These are phyloP conservation scores for Dolichoris vasculosae DNA, from an alignment of 1,140 invertebrate genomes.

Conservation along the genomic window DNA sequence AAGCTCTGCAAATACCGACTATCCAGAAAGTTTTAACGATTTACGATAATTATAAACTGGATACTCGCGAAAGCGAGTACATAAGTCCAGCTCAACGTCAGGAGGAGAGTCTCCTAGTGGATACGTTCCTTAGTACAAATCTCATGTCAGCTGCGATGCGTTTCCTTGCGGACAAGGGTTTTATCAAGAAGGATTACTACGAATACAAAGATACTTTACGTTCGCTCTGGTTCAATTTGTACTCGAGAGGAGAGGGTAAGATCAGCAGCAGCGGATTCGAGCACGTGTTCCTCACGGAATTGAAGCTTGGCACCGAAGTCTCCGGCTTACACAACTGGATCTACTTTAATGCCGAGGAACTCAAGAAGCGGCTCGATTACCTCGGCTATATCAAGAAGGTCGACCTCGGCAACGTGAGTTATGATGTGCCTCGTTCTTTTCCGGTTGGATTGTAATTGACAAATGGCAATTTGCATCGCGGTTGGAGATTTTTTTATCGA, in stretches of 20 bases:
- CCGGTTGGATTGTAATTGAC: neutral
- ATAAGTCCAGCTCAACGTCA: slow-evolving; percentile 79
- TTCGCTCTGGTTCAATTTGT: slow-evolving; percentile 87
- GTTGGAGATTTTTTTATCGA: too few relatives aligned
- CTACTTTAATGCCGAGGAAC: slow-evolving; percentile 86
- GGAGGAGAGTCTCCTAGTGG: slow-evolving; percentile 78
- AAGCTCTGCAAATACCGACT: slow-evolving; percentile 79
- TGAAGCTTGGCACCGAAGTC: slow-evolving; percentile 81
- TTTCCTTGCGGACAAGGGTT: slow-evolving; percentile 77
- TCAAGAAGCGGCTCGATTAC: slow-evolving; percentile 81
- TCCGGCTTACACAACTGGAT: slow-evolving; percentile 92
- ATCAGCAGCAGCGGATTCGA: slow-evolving; percentile 90
- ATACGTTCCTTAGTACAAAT: slow-evolving; percentile 78
- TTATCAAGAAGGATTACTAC: slow-evolving; percentile 69
- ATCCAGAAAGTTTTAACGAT: slow-evolving; percentile 80
- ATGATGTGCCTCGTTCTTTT: slow-evolving; percentile 45
- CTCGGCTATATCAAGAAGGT: slow-evolving; percentile 85
- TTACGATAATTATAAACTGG: slow-evolving; percentile 86
- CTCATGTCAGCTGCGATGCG: slow-evolving; percentile 79
- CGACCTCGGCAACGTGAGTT: slow-evolving; percentile 82
- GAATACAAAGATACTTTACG: slow-evolving; percentile 83
- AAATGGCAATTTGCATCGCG: neutral
- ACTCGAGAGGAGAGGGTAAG: slow-evolving; percentile 83
- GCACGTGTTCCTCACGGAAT: slow-evolving; percentile 90
- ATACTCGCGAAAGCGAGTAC: slow-evolving; percentile 84